These are phyloP conservation scores for Natrix natrix DNA, from an alignment of 2,797 vertebrate genomes.

Conservation along the genomic window DNA sequence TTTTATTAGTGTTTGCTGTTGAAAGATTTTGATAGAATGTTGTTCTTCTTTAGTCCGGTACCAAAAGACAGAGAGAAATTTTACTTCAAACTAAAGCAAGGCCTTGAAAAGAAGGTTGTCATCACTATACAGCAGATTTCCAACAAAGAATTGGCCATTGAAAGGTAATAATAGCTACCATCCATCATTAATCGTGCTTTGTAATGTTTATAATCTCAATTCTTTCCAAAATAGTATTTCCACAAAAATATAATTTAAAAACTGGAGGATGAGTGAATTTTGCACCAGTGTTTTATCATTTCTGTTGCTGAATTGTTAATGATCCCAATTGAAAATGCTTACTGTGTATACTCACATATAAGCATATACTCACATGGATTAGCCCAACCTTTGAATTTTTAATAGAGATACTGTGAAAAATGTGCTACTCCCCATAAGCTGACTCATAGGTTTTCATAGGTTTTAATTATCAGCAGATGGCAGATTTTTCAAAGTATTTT, in stretches of 20 bases:
- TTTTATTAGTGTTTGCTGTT: not conserved
- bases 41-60: slow-evolving; percentile 80
- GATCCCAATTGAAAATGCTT: not conserved
- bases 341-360: not conserved
- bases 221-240: not conserved
- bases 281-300: not conserved
- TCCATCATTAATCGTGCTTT: not conserved
- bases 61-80: slow-evolving; percentile 97
- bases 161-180: slow-evolving; percentile 79
- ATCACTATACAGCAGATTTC: slow-evolving; percentile 92
- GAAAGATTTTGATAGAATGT: slow-evolving; percentile 26
- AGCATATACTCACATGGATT: not conserved
- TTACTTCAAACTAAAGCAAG: slow-evolving; percentile 94
- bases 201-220: not conserved
- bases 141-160: slow-evolving; percentile 92
- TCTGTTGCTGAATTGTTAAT: not conserved
- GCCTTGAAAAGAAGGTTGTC: slow-evolving; percentile 91
- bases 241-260: not conserved
- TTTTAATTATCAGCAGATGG: not conserved
- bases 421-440: not conserved
- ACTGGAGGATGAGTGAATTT: not conserved
- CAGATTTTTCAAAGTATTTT: not conserved
- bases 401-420: not conserved
- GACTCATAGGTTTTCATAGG: not conserved
- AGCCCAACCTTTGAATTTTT: not conserved